These are phyloP conservation scores for Lethenteron reissneri DNA, from an alignment of 2,113 vertebrate species.

Conservation along the genomic window DNA sequence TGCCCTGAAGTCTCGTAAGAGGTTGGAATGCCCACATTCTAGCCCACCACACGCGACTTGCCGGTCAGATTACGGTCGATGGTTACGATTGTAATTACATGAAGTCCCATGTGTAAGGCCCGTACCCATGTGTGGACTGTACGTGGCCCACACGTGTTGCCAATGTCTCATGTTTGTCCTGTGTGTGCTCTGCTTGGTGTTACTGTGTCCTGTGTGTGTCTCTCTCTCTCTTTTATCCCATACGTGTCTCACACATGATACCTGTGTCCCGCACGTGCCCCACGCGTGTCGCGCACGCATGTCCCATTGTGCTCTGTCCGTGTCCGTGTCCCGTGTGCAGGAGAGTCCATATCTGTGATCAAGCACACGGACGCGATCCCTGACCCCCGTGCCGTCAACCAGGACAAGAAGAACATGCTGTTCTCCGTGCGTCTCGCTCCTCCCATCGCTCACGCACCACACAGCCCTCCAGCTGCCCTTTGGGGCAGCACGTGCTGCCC, in stretches of 20 bases:
- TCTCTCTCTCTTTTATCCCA: background rate
- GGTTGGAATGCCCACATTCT: no score
- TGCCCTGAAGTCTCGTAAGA: no score
- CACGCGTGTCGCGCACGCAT: background rate
- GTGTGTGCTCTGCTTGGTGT: background rate
- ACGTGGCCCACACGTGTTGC: background rate
- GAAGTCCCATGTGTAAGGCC: background rate
- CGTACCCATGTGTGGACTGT: background rate
- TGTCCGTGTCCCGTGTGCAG: conserved; percentile 10
- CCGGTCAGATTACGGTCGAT: no score
- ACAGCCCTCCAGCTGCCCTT: background rate
- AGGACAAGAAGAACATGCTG: conserved; percentile 40
- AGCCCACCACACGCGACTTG: no score
- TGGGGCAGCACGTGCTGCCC: background rate
- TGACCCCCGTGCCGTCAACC: conserved; percentile 30
- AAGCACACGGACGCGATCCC: conserved; percentile 29
- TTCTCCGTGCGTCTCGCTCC: conserved; percentile 23
- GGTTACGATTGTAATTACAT: no score
- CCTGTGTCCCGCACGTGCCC: background rate
- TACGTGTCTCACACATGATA: background rate
- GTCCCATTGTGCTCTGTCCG: background rate
- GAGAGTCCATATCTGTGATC: conserved; percentile 31
- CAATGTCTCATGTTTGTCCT: background rate
- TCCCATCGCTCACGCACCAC: background rate
- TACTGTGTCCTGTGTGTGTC: background rate